Percentiles rank a stretch among this genome's conserved stretches.
Evolutionary conservation across 2,797 vertebrate genomes (phyloP).

Genomic region (Manis crassicaudata): DNA sequence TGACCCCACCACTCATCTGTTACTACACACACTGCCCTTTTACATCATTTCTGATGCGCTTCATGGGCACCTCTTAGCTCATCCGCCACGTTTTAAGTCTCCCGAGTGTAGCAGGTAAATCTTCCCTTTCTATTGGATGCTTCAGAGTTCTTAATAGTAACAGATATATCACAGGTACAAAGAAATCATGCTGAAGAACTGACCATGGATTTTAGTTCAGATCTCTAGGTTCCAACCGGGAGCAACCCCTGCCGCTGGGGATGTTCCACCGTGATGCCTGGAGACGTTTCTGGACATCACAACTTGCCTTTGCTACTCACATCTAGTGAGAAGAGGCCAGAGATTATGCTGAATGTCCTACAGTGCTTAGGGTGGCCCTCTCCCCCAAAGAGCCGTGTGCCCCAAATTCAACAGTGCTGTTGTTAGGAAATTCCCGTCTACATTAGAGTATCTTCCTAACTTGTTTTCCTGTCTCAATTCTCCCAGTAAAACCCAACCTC

Average conservation of each 20-base stretch:
- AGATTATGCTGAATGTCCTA: not conserved
- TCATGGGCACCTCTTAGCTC: not conserved
- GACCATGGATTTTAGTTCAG: not conserved
- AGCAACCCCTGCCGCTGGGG: not conserved
- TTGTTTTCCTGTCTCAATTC: not conserved
- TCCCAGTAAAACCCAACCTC: not conserved
- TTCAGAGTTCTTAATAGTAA: not conserved
- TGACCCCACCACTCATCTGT: not conserved
- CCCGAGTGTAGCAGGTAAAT: not conserved
- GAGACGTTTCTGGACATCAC: not conserved
- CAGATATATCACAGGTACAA: not conserved
- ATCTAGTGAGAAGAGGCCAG: not conserved
- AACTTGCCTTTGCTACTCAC: not conserved
- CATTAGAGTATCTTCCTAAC: not conserved
- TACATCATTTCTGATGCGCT: not conserved
- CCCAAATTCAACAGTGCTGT: not conserved
- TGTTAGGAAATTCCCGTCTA: not conserved
- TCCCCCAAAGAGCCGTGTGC: not conserved
- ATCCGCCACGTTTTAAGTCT: not conserved
- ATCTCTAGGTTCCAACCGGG: not conserved
- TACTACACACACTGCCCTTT: not conserved
- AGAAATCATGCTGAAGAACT: not conserved
- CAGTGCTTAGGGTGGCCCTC: not conserved
- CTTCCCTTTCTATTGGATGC: not conserved
- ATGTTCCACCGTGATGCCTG: not conserved